phyloP scores from a whole-genome alignment of 1,140 invertebrate genomes.

The Euura lappo region DNA sequence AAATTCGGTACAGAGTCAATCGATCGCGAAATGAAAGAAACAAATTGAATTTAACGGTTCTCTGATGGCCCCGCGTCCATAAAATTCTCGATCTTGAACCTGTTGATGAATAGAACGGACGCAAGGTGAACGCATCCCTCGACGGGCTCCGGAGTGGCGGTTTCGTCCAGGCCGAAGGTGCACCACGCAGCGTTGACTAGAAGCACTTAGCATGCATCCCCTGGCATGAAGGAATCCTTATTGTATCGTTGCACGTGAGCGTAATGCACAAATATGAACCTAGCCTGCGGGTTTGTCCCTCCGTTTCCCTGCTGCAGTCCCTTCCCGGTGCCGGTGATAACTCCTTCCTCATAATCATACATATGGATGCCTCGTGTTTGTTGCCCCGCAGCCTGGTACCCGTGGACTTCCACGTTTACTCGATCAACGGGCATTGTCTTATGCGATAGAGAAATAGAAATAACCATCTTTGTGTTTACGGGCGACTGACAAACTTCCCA shows the following conservation, averaged over 20 bases:
- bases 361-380: conserved; percentile 49
- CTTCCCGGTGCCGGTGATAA: conserved; percentile 46
- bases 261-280: conserved; percentile 59
- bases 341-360: conserved; percentile 58
- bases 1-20: not conserved
- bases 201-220: conserved; percentile 56
- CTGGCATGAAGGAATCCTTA: conserved; percentile 61
- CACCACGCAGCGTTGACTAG: conserved; percentile 3
- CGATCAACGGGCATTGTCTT: conserved; percentile 4
- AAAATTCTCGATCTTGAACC: not conserved
- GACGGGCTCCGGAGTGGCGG: not conserved
- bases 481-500: too few species aligned
- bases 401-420: not conserved
- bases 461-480: too few species aligned
- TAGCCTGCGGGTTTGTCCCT: conserved; percentile 43
- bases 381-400: conserved; percentile 18
- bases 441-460: not conserved
- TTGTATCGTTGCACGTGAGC: conserved; percentile 62
- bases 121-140: conserved; percentile 1
- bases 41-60: conserved; percentile 3
- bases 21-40: not conserved
- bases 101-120: not conserved
- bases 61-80: not conserved
- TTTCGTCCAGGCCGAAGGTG: not conserved
- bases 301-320: conserved; percentile 24